Evolutionary conservation across 2,113 vertebrate genomes (phyloP).

Genomic region (Lampris megalopsis): DNA sequence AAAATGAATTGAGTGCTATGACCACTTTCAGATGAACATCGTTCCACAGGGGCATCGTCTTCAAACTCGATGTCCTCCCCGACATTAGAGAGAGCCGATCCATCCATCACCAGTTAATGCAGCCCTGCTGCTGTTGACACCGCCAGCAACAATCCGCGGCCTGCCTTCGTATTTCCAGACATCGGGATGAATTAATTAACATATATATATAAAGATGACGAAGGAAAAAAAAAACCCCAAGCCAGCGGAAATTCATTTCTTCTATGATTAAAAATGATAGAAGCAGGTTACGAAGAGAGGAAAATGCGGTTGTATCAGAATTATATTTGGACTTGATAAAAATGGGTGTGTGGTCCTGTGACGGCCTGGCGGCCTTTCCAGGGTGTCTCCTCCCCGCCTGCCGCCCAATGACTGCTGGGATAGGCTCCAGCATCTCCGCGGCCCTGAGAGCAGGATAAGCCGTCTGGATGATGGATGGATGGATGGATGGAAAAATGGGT

Average conservation of each 20-base stretch:
- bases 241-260: conserved; percentile 24
- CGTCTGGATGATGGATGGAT: too few species aligned
- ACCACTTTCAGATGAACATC: conserved; percentile 64
- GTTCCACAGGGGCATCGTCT: conserved; percentile 57
- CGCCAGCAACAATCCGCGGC: conserved; percentile 45
- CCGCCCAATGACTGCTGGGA: too few species aligned
- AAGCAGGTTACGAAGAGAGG: conserved; percentile 15
- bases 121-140: conserved; percentile 40
- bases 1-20: too few species aligned
- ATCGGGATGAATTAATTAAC: conserved; percentile 51
- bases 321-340: conserved; percentile 24
- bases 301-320: conserved; percentile 24
- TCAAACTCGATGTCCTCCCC: conserved; percentile 72
- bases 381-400: too few species aligned
- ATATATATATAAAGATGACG: conserved; percentile 1
- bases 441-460: too few species aligned
- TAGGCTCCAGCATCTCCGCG: too few species aligned
- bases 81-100: conserved; percentile 55
- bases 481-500: too few species aligned
- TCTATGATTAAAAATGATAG: conserved; percentile 14
- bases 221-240: conserved; percentile 33
- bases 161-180: conserved; percentile 46
- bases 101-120: conserved; percentile 64
- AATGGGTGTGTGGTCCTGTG: not conserved
- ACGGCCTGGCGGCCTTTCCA: too few species aligned